Evolutionary conservation across 2,113 vertebrate genomes (phyloP), one percentile per base, ranked within the genome.

Genomic region (Prietella phreatophila): DNA sequence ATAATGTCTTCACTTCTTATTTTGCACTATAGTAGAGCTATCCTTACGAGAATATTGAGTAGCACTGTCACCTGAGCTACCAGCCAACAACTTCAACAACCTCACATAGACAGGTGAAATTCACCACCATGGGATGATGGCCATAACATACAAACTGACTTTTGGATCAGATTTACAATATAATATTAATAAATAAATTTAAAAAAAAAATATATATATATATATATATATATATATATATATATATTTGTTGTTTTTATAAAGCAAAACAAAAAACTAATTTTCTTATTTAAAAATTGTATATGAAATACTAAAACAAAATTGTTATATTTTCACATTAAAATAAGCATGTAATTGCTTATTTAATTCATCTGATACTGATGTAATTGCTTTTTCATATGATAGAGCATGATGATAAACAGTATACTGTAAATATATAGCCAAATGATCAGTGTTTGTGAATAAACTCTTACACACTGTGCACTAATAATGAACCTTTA

Each of bases 1-100:
- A 87, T 90, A 91, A 87, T 30, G 84, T 84, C 81, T 61, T 84
- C 56, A 87, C 87, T 50, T 83, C 42, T 79, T 39, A 53, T 78
- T 87, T 63, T 63, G 71, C 82, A 78, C 87, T 47, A 33, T 27
- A 78, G 67, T 63, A 25, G 33, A 88, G 22, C 47, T n/a, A n/a
- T 53, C 81, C 79, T 82, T 83, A 56, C 67, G 69, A 73, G 86
- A 82, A 61, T 82, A 85, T 82, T 85, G 47, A 81, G 85, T 86
- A 87, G 50, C 67, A 27, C 80, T 61, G 50, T 50, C 47, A 86
- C 27, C n/a, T 50, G 61, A 80, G 56, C 17, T 81, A 39, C 85
- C 63, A 39, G 55, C 4, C 78, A 30, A 78, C 73, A 87, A 0
- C 61, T 56, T 69, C 6, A 69, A 50, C 76, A 36, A 10, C 60